Base-by-base conservation (phyloP, 2,888 invertebrate species). In the Orthonychiurus folsomi region DNA sequence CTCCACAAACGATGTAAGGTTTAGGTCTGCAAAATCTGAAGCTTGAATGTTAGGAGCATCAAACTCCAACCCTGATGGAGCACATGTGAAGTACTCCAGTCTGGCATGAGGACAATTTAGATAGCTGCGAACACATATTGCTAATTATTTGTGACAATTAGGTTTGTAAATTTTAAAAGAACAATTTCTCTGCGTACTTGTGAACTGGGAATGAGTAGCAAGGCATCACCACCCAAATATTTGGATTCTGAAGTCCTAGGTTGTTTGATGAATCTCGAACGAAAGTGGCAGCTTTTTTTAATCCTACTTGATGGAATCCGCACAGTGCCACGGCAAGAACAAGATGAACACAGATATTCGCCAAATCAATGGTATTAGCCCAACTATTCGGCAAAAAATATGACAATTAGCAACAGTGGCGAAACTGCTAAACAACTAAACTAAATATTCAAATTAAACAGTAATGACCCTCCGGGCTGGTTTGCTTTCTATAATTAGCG, bases 161-260 rank as follows among this genome's bases (percentile, higher is more conserved):
- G 48, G 48, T 12, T 15, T 12, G 15, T 12, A 52, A 9, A 52
- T 52, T 52, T 3, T 52, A 21, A 3, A 52, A 52, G n/a, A n/a
- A 5, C n/a, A 52, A 52, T 21, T 20, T 52, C n/a, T n/a, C 9
- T 52, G 52, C 65, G 72, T 77, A 88, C 89, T 86, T 86, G 76
- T 89, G 89, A 15, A 87, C 82, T 0, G 95, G 95, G 1, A 92
- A 92, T 3, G 93, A 89, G 78, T 96, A 94, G 75, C 96, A 96
- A 0, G 94, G 94, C 85, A 90, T 93, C 25, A 94, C 80, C 78
- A 91, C 92, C 50, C 70, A 71, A 23, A 69, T 63, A 12, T 47
- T 52, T 21, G 69, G 67, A 24, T 52, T 15, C 2, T 50, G 27
- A 18, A 63, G 47, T 24, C 58, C 27, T n/a, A 18, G 21, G 20